Base-by-base conservation (phyloP, 1,140 invertebrate species). In the Diprion similis region DNA sequence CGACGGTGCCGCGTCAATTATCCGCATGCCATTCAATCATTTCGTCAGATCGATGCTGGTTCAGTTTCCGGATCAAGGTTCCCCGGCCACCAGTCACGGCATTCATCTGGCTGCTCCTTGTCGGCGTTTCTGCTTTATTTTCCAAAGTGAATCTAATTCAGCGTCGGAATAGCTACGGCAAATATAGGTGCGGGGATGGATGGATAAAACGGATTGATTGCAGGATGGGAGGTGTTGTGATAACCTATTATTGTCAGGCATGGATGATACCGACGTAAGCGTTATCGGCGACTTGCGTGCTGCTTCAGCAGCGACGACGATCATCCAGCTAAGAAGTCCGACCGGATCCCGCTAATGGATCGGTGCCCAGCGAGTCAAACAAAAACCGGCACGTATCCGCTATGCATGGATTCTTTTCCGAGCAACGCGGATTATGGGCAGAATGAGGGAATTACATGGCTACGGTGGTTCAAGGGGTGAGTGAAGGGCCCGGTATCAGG, bases 141-240 rank as follows among this genome's bases (percentile, higher is more conserved):
- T 81, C 76, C 66, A 64, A 78, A 79, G 79, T 76, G 78, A 78
- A 76, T 70, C 71, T 73, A 76, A 80, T 81, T 81, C 75, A 72
- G 68, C 66, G 74, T 70, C 69, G 73, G 76, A 81, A 78, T 78
- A 80, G 69, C 59, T 15, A 18, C 1, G 78, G 66, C 75, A 79
- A 80, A 77, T 77, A 80, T 72, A 72, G 73, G 75, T 71, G 76
- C 73, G 77, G 73, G 78, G 10, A 46, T 70, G 18, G 17, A 64
- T 64, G 13, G 69, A 46, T 46, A 47, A 48, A 45, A n/a, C n/a
- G 69, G 46, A 48, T 68, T 68, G 37, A 68, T 68, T 68, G 13
- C 17, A 68, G 18, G 17, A 68, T 68, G 17, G 13, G 18, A 18
- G 66, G 37, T 68, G 37, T 68, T 68, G 37, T 68, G 66, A 68